A percentile compares a stretch with the other conserved stretches of the same genome.
phyloP scores from a whole-genome alignment of 2,888 invertebrate species.

The Noctua fimbriata region DNA sequence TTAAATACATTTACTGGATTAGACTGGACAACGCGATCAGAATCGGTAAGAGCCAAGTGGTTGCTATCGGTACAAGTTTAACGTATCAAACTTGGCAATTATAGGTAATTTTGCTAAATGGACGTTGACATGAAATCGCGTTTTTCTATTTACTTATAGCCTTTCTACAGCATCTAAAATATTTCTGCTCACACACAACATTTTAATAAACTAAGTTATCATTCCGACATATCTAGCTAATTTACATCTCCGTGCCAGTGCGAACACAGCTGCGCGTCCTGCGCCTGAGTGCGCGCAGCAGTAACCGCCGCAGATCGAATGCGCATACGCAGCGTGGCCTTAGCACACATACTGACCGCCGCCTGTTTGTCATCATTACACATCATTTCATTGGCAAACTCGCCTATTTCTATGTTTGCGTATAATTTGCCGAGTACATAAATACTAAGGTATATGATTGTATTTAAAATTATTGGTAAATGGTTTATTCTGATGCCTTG shows the following conservation, averaged over 20 bases:
- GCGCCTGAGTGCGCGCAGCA: conserved; percentile 45
- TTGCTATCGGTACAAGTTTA: background rate
- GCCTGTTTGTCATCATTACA: conserved; percentile 56
- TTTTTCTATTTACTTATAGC: background rate
- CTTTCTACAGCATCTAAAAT: background rate
- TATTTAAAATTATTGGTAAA: background rate
- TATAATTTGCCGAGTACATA: conserved; percentile 1
- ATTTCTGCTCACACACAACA: too few relatives aligned
- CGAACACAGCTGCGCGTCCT: conserved; percentile 48
- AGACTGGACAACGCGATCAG: background rate
- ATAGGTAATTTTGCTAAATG: background rate
- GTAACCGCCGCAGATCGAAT: conserved; percentile 28
- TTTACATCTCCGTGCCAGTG: conserved; percentile 32
- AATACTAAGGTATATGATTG: conserved; percentile 12
- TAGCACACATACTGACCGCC: conserved; percentile 64
- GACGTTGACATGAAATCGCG: background rate
- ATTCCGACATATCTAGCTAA: conserved; percentile 36
- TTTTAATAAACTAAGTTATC: conserved; percentile 6
- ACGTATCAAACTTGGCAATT: background rate
- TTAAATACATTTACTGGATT: background rate
- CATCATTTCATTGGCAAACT: conserved; percentile 48
- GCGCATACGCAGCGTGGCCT: conserved; percentile 42
- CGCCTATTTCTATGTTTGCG: conserved; percentile 17
- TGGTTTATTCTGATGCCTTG: conserved; percentile 3
- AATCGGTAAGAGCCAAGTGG: background rate